Conservation (phyloP, 2,888 invertebrate species). For the Liopterus haemorrhoidalis region DNA sequence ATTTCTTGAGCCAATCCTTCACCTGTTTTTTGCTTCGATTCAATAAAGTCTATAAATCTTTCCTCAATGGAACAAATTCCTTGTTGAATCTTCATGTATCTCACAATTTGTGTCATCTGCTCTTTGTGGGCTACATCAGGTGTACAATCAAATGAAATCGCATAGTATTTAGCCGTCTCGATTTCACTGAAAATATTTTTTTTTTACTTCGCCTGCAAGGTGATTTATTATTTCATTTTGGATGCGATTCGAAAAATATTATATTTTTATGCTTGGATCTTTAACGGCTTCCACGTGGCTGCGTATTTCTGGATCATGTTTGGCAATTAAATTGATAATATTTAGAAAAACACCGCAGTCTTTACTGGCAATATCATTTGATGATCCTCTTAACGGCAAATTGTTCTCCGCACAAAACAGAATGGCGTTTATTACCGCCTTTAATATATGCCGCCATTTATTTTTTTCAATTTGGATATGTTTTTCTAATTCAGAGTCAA, state of each 20-base stretch:
- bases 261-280: conserved; percentile 12
- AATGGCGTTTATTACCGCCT: conserved; percentile 6
- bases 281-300: conserved; percentile 14
- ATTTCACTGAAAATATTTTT: conserved; percentile 5
- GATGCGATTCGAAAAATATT: conserved; percentile 1
- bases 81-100: conserved; percentile 9
- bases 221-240: conserved; percentile 8
- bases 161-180: conserved; percentile 1
- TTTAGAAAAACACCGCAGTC: conserved; percentile 19
- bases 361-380: conserved; percentile 21
- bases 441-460: conserved; percentile 4
- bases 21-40: conserved; percentile 5
- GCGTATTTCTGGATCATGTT: conserved; percentile 17
- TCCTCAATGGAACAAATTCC: conserved; percentile 6
- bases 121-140: conserved; percentile 15
- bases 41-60: conserved; percentile 7
- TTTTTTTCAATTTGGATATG: conserved; percentile 6
- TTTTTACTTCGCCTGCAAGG: conserved; percentile 3
- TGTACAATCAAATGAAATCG: conserved; percentile 14
- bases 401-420: conserved; percentile 17
- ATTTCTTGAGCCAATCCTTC: conserved; percentile 9
- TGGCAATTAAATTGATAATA: conserved; percentile 15
- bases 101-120: conserved; percentile 15
- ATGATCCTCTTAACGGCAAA: conserved; percentile 14
- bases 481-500: conserved; percentile 6